Conservation (phyloP, 2,113 vertebrate genomes). For the Fulica atra region DNA sequence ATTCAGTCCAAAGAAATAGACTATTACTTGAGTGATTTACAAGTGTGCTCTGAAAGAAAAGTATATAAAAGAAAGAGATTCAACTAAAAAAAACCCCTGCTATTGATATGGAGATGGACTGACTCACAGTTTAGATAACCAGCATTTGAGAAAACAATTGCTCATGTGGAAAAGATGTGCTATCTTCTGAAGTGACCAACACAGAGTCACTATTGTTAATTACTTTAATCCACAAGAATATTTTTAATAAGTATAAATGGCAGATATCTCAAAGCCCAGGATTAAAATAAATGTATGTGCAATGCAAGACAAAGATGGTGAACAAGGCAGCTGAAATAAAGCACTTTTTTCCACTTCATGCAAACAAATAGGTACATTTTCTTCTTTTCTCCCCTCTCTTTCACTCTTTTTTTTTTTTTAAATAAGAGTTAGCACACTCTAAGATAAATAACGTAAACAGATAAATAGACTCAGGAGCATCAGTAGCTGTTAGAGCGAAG, state of each 20-base stretch:
- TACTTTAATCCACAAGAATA: background rate
- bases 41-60: conserved; percentile 15
- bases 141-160: background rate
- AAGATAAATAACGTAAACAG: background rate
- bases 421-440: background rate
- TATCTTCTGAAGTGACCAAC: background rate
- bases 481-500: background rate
- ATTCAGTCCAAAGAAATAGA: conserved; percentile 22
- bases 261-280: background rate
- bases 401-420: background rate
- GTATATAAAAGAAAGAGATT: background rate
- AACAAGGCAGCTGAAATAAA: background rate
- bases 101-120: background rate
- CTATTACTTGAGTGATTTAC: conserved; percentile 30
- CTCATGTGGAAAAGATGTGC: background rate
- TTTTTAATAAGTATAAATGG: background rate
- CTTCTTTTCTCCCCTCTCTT: background rate
- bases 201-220: background rate
- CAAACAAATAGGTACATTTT: background rate
- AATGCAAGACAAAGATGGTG: background rate
- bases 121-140: background rate
- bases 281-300: background rate
- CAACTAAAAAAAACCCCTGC: background rate
- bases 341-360: background rate
- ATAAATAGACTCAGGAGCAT: background rate